These are phyloP conservation scores for Maniola hyperantus DNA, from an alignment of 2,888 invertebrate genomes.

Conservation along the genomic window DNA sequence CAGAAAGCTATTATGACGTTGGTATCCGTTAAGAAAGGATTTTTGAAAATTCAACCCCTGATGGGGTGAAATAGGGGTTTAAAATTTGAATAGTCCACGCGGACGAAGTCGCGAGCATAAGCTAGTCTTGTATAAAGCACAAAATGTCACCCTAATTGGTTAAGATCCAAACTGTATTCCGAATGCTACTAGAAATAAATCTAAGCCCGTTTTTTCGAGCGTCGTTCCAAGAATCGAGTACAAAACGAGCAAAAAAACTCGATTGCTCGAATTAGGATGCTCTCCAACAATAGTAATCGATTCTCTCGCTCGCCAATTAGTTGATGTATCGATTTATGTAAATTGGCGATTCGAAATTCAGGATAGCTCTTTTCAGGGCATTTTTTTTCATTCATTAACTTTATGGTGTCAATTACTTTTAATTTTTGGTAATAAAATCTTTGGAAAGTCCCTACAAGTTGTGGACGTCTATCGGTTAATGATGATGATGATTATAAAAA, in stretches of 20 bases:
- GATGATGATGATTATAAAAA: too few relatives aligned
- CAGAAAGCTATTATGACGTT: too few relatives aligned
- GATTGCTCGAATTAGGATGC: constrained; percentile 37
- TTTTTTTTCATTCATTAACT: not conserved
- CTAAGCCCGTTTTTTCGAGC: not conserved
- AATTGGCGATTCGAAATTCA: constrained; percentile 28
- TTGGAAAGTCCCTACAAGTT: not conserved
- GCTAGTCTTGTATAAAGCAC: not conserved
- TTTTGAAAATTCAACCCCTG: too few relatives aligned
- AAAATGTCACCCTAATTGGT: not conserved
- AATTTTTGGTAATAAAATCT: not conserved
- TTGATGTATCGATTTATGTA: constrained; percentile 38
- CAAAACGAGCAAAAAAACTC: constrained; percentile 4
- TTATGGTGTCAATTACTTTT: not conserved
- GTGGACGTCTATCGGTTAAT: too few relatives aligned
- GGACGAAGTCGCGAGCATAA: too few relatives aligned
- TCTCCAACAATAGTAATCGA: constrained; percentile 43
- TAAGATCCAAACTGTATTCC: not conserved
- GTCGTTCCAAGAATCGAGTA: not conserved
- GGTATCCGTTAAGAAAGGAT: too few relatives aligned
- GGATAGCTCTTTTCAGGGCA: not conserved
- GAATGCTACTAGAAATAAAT: constrained; percentile 2
- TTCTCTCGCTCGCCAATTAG: constrained; percentile 40
- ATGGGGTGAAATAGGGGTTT: too few relatives aligned
- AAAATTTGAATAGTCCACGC: too few relatives aligned